Evolutionary conservation across 1,140 invertebrate genomes (phyloP), one percentile per base, ranked within the genome.

Genomic region (Drosophila suzukii): DNA sequence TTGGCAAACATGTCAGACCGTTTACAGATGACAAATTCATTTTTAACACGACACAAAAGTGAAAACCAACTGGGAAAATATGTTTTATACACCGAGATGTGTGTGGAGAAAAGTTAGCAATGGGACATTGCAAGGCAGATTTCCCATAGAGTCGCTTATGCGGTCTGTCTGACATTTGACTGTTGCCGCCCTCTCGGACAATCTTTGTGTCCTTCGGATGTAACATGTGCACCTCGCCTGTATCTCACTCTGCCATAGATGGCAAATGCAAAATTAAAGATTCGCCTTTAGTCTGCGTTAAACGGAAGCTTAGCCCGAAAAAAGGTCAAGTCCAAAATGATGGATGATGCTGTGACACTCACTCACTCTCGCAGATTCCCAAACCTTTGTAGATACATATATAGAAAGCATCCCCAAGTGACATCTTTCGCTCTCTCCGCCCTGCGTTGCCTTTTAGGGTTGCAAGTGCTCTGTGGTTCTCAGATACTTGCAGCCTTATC

Each of bases 241-340:
- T 76, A 47, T 43, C 46, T 49, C 47, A 24, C 65, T 47, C 79
- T 68, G 59, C 55, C 67, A 79, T 70, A 66, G 61, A 60, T 74
- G 53, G 83, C 78, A 81, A 78, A 81, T 79, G 84, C 83, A 79
- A 89, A 85, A 90, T 90, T 90, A 81, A 89, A 90, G 86, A 90
- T 89, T 76, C 78, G 75, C 47, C 71, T 55, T 58, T 49, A 46
- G 68, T 58, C 68, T 38, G 66, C 66, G 68, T 81, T 90, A 82
- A 89, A 81, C 81, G 85, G 58, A 80, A 90, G 89, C 75, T 78
- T 81, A 81, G 75, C 56, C 63, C 62, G 20, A 73, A 91, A 90
- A 91, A 91, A 91, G 90, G 90, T 91, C 90, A 91, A 91, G 83
- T 89, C 90, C 90, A 85, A 79, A 91, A 91, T 91, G 90, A 91